Evolutionary conservation across 2,797 vertebrate genomes (phyloP).

Genomic region (Florisuga fusca): DNA sequence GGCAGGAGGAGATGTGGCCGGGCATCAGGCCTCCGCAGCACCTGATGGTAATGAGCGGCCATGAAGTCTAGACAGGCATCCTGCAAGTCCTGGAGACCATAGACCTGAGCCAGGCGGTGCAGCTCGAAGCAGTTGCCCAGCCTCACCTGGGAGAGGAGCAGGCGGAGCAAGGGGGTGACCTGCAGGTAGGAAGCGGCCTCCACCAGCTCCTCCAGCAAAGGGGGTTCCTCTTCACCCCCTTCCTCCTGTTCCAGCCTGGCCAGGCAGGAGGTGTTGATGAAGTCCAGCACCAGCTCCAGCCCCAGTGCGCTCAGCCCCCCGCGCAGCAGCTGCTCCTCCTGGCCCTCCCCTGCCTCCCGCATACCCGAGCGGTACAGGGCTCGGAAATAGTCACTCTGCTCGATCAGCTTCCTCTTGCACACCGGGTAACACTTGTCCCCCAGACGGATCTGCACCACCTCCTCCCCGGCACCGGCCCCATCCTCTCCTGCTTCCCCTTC

Average conservation of each 20-base stretch:
- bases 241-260: conserved; percentile 84
- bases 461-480: conserved; percentile 35
- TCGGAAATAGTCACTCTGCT: conserved; percentile 96
- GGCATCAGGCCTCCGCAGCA: conserved; percentile 87
- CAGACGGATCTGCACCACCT: conserved; percentile 88
- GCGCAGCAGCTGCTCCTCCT: conserved; percentile 89
- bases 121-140: conserved; percentile 91
- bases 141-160: conserved; percentile 87
- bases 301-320: conserved; percentile 92
- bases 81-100: conserved; percentile 89
- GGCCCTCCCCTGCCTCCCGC: conserved; percentile 89
- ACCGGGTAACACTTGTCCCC: conserved; percentile 90
- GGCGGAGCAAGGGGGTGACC: conserved; percentile 90
- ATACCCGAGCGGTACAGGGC: conserved; percentile 97
- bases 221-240: conserved; percentile 59
- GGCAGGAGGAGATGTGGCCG: conserved; percentile 77
- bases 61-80: conserved; percentile 89
- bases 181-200: conserved; percentile 94
- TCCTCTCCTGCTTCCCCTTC: neutral
- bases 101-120: conserved; percentile 88
- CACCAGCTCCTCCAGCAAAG: conserved; percentile 87
- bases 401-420: conserved; percentile 91
- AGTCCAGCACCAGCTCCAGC: conserved; percentile 92
- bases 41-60: conserved; percentile 88
- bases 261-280: conserved; percentile 92